Evolutionary conservation across 2,888 invertebrate genomes (phyloP), one percentile per base, ranked within the genome.

Genomic region (Sthenelais limicola): DNA sequence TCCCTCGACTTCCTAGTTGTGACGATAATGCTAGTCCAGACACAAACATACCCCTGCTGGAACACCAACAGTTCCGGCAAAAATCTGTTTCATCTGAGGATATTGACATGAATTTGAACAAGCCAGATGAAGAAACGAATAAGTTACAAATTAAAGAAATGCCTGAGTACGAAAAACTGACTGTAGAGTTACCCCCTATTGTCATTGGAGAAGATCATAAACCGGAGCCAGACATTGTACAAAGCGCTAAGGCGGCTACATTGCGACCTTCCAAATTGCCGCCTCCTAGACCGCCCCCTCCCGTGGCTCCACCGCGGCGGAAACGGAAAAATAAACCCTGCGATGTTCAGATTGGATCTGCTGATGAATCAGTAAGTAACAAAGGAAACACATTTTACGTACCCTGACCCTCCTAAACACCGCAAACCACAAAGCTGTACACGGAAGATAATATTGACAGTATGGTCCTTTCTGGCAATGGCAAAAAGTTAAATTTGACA

Each of bases 271-370:
- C 38, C 18, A 51, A 52, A 26, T 33, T 62, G 30, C 73, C 85
- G n/a, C 85, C 86, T 77, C 70, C 71, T 15, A 49, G 51, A 12
- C 58, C 86, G 77, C 70, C 71, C 21, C 67, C 35, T 4, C 58
- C 52, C 28, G 79, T 80, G 51, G 82, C 82, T 1, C 82, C 84
- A 21, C 84, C 84, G n/a, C 77, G 83, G 52, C 79, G 80, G 68
- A 84, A 82, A 82, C 80, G 73, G 77, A 74, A 62, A 87, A 88
- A 78, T 88, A 88, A 30, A 68, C 62, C 54, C 24, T n/a, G n/a
- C 12, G 21, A 26, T 21, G 24, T 68, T 7, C 33, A 47, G n/a
- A n/a, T n/a, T n/a, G n/a, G n/a, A n/a, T n/a, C n/a, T n/a, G n/a
- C n/a, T n/a, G n/a, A n/a, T n/a, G n/a, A n/a, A n/a, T n/a, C n/a